Percentiles rank a stretch among this genome's conserved stretches.
These are phyloP conservation scores for Mohoua ochrocephala DNA, from an alignment of 2,113 vertebrate species.

Conservation along the genomic window DNA sequence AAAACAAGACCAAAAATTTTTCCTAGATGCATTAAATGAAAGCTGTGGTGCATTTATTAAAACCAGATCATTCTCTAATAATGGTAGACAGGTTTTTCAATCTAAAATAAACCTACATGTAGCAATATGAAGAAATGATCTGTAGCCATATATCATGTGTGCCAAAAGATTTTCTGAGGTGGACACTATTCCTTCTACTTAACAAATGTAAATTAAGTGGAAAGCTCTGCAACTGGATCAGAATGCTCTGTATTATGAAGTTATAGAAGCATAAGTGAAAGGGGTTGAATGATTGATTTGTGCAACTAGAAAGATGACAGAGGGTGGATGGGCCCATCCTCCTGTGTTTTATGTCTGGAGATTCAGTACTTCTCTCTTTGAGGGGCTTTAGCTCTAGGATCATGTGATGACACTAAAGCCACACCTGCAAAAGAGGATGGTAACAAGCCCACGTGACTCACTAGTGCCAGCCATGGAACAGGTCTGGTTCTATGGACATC, in stretches of 20 bases:
- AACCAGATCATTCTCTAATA: not conserved
- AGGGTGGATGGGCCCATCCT: not conserved
- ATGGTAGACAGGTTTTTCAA: not conserved
- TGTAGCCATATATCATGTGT: not conserved
- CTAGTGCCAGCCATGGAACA: not conserved
- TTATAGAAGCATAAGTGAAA: not conserved
- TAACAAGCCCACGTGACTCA: not conserved
- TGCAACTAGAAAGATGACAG: not conserved
- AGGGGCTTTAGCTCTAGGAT: not conserved
- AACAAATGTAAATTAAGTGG: not conserved
- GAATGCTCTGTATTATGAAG: not conserved
- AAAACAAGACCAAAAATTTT: not conserved
- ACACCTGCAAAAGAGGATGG: not conserved
- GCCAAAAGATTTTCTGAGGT: not conserved
- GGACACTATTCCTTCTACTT: not conserved
- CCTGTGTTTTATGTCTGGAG: not conserved
- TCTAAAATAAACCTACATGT: not conserved
- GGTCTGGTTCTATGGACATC: not conserved
- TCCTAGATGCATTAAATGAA: not conserved
- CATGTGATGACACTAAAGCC: not conserved
- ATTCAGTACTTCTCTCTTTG: not conserved
- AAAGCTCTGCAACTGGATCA: not conserved
- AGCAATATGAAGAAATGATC: not conserved
- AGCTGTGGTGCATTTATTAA: not conserved
- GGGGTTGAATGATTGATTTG: not conserved